These are phyloP conservation scores for Gonatopus flavifemur DNA, from an alignment of 1,140 invertebrate species.

Conservation along the genomic window DNA sequence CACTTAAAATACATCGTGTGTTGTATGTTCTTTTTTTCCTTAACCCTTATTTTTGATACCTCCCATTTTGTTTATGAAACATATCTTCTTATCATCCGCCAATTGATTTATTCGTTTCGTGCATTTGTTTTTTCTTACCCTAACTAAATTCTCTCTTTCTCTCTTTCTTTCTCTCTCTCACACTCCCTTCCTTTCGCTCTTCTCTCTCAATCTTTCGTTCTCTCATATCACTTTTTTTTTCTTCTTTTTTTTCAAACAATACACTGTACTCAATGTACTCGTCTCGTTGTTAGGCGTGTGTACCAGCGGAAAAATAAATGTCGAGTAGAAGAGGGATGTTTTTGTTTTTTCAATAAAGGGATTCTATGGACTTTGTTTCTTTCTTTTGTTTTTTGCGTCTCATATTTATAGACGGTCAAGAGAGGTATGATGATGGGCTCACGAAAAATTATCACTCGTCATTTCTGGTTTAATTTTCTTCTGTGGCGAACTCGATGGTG, in stretches of 20 bases:
- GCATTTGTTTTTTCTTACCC: background rate
- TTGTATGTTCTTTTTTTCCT: too few relatives aligned
- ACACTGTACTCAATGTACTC: slow-evolving; percentile 23
- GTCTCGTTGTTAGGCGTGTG: slow-evolving; percentile 33
- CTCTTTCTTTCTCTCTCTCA: background rate
- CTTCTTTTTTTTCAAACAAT: slow-evolving; percentile 25
- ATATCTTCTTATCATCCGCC: too few relatives aligned
- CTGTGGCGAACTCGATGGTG: slow-evolving; percentile 45
- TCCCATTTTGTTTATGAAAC: too few relatives aligned
- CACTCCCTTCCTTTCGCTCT: background rate
- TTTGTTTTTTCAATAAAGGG: too few relatives aligned
- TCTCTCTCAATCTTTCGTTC: slow-evolving; percentile 22
- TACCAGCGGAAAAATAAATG: slow-evolving; percentile 33
- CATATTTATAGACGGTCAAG: slow-evolving; percentile 23
- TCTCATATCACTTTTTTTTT: slow-evolving; percentile 27
- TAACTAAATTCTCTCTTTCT: background rate
- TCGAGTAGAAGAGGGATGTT: too few relatives aligned
- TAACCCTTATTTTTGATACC: too few relatives aligned
- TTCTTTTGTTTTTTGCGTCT: slow-evolving; percentile 21
- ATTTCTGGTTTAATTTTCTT: slow-evolving; percentile 53
- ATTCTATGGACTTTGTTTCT: too few relatives aligned
- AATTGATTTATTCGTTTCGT: too few relatives aligned
- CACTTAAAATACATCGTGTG: too few relatives aligned
- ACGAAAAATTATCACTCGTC: slow-evolving; percentile 53
- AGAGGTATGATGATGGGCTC: slow-evolving; percentile 43